Evolutionary conservation across 2,113 vertebrate species (phyloP), one percentile per base, ranked within the genome.

Genomic region (Salvator merianae): DNA sequence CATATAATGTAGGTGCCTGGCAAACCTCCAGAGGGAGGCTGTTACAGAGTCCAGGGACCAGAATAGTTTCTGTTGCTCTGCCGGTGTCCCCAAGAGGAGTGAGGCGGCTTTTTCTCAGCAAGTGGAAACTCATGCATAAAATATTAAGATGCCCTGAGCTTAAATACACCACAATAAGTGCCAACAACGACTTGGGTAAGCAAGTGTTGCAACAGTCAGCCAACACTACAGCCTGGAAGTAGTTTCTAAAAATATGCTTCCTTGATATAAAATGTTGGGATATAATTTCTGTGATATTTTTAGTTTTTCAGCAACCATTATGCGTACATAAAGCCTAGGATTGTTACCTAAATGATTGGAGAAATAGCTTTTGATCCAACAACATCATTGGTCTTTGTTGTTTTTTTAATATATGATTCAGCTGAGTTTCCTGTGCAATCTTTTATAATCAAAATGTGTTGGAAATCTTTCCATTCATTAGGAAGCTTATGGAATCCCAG

Each of bases 101-200:
- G 78, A 62, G 30, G 13, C 24, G 9, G 4, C 28, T 2, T 10
- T 82, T 82, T 84, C 86, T 55, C 34, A 40, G 76, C 38, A 38
- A 3, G 5, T 79, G 34, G 40, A 79, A 89, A 88, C 62, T 81
- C 76, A 83, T n/a, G 72, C 69, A 63, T 89, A 34, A 90, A 86
- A 85, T 82, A 40, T 34, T 65, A 79, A 73, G 16, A 36, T 78
- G 34, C 38, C 75, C 50, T 87, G 65, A 53, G 59, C 75, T 73
- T 34, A 85, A 90, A 86, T 18, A 68, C 78, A 84, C 63, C n/a
- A 86, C 13, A 81, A 13, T 76, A 43, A 79, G 47, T 62, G 86
- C 38, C 75, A 79, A 79, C 84, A 86, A 88, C 43, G 55, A 59
- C 47, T 71, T 71, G 68, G 0, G 1, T 63, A 14, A 74, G 78